Base-by-base conservation (phyloP, 1,140 invertebrate genomes). In the Ephestia elutella region DNA sequence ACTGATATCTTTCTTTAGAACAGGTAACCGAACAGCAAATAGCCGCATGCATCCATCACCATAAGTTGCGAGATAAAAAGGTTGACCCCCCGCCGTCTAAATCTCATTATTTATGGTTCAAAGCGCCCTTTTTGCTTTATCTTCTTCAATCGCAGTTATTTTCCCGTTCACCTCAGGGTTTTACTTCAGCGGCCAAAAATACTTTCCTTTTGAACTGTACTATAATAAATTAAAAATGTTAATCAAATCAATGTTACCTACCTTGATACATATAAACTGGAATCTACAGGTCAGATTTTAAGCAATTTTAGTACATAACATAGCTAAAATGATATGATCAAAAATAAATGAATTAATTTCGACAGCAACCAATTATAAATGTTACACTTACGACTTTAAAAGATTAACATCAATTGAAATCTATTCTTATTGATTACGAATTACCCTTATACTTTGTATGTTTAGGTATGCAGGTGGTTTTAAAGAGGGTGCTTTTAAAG, bases 201-300 rank as follows among this genome's bases (percentile, higher is more conserved):
- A 53, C 2, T 53, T 53, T n/a, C n/a, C 50, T n/a, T 25, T 53
- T 53, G 19, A 53, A 2, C 10, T 13, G 5, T 44, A 53, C 50
- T 53, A 13, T 13, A 25, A 53, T 25, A 25, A 25, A 32, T 53
- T 53, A 53, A 53, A 53, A 65, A 73, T 65, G 75, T 82, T 84
- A 75, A 70, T 80, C 68, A 76, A 71, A 73, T 80, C 80, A 81
- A 76, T 75, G 71, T 70, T 69, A n/a, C n/a, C n/a, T 74, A 71
- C 70, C 30, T 11, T 9, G 11, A 32, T 32, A 7, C 30, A 32
- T 32, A 32, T 2, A 28, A 28, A 32, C 1, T 10, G 7, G 55
- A 57, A 54, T 25, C 2, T 10, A 54, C 13, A n/a, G 25, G 30
- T 28, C 53, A n/a, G n/a, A n/a, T n/a, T n/a, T n/a, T n/a, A n/a